Base-by-base conservation (phyloP, 2,113 vertebrate genomes). In the Anolis sagrei region DNA sequence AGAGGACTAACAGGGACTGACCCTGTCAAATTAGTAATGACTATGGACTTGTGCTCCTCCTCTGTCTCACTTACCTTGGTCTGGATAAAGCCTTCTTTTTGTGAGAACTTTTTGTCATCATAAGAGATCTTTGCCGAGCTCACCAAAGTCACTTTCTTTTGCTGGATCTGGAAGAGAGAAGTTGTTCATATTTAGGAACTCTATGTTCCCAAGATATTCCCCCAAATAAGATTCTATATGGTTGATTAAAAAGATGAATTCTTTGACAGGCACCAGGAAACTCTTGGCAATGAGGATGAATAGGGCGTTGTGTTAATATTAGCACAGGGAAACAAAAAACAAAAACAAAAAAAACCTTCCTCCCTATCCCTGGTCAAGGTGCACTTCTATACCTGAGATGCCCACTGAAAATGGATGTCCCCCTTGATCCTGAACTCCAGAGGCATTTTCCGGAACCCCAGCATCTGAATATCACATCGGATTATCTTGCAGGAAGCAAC, bases 341-440 rank as follows among this genome's bases (percentile, higher is more conserved):
- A 1, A 58, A 58, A 16, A 58, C 14, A 13, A 58, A 58, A 82
- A n/a, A 69, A 74, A 36, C 1, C 2, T 11, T 7, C 5, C 16
- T n/a, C 18, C n/a, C 48, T 29, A 5, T 4, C 36, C 32, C 19
- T 9, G 1, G 29, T 36, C 51, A 62, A 64, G 23, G 2, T 16
- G 0, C n/a, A 34, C 54, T 23, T 27, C 8, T 72, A 3, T 93
- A 97, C 97, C 96, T 97, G 96, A 79, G 95, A 89, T 73, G 95
- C 90, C 97, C 97, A 98, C 34, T 44, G 25, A 1, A 97, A 97
- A 83, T 94, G 96, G 6, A 97, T 83, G 77, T 96, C 96, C 36
- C 95, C 96, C 86, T 95, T 94, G 83, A 98, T 94, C 39, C 34
- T 87, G 89, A 96, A 97, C 4, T 84, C 85, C 34, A 36, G 87